Base-by-base conservation (phyloP, 2,888 invertebrate species). In the Theodoxus fluviatilis region DNA sequence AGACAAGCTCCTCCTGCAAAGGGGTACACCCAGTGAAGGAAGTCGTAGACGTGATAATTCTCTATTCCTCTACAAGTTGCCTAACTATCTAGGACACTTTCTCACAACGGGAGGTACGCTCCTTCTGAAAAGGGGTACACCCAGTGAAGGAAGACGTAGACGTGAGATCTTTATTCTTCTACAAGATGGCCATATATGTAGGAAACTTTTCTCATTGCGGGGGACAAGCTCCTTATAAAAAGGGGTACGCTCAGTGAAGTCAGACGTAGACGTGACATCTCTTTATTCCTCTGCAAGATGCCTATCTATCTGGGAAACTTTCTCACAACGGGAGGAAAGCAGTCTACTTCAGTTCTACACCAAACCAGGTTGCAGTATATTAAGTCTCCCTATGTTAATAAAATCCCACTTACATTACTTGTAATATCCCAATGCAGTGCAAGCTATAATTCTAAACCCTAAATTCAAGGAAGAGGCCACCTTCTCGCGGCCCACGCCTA, bases 191-290 rank as follows among this genome's bases (percentile, higher is more conserved):
- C n/a, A n/a, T n/a, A n/a, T 1, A 15, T 2, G 47, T 18, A 47
- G 15, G 47, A 1, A n/a, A 47, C n/a, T 15, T n/a, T 2, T 47
- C 47, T 47, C 1, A 18, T 1, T 1, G 18, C 9, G 9, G n/a
- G n/a, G n/a, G n/a, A n/a, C n/a, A n/a, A 79, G 71, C 57, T 84
- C 82, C 73, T 87, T 86, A 82, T 85, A 73, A 25, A 68, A 65
- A 18, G n/a, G 15, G 22, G n/a, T 1, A 49, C 33, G 64, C 3
- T 15, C 9, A 49, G n/a, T 9, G 49, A 49, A 6, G 12, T n/a
- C n/a, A n/a, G 4, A 22, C n/a, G n/a, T 49, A n/a, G 22, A 49
- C n/a, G 49, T 49, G 49, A 49, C 22, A 22, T n/a, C 22, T 22
- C 22, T 6, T 7, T 49, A n/a, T 49, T 12, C 3, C 22, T n/a